These are phyloP conservation scores for Tribolium madens DNA, from an alignment of 1,140 invertebrate genomes.

Conservation along the genomic window DNA sequence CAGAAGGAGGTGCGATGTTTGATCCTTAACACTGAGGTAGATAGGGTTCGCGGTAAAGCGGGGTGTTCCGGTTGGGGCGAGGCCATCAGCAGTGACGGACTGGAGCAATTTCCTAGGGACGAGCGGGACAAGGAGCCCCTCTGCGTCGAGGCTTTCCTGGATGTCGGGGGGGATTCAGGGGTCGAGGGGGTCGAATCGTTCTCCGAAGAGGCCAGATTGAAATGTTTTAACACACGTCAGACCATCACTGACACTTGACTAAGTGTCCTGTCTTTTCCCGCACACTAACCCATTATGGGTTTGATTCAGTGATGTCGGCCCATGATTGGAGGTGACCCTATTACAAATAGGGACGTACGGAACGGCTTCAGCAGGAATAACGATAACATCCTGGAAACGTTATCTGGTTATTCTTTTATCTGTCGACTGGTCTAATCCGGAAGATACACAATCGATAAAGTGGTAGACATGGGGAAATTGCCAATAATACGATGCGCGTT, in stretches of 20 bases:
- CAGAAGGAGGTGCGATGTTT: constrained; percentile 81
- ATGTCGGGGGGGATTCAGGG: constrained; percentile 55
- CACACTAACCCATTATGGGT: constrained; percentile 19
- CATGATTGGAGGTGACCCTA: neutral
- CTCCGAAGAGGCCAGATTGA: constrained; percentile 59
- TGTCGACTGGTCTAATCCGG: constrained; percentile 6
- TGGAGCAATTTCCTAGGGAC: constrained; percentile 64
- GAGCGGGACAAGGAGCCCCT: constrained; percentile 61
- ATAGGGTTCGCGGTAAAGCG: constrained; percentile 79
- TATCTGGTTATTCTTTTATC: constrained; percentile 20
- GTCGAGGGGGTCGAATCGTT: constrained; percentile 53
- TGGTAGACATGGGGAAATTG: neutral
- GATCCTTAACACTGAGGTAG: constrained; percentile 82
- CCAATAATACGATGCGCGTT: constrained; percentile 8
- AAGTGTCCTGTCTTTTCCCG: neutral
- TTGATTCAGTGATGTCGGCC: neutral
- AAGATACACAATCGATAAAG: constrained; percentile 4
- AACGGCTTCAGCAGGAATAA: neutral
- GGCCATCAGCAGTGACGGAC: constrained; percentile 70
- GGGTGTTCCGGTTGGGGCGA: constrained; percentile 66
- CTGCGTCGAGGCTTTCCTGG: constrained; percentile 58
- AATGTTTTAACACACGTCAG: constrained; percentile 18
- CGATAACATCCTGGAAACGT: constrained; percentile 23
- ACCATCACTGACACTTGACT: constrained; percentile 16
- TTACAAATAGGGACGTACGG: neutral